Evolutionary conservation across 2,113 vertebrate genomes (phyloP).

Genomic region (Salvelinus fontinalis): DNA sequence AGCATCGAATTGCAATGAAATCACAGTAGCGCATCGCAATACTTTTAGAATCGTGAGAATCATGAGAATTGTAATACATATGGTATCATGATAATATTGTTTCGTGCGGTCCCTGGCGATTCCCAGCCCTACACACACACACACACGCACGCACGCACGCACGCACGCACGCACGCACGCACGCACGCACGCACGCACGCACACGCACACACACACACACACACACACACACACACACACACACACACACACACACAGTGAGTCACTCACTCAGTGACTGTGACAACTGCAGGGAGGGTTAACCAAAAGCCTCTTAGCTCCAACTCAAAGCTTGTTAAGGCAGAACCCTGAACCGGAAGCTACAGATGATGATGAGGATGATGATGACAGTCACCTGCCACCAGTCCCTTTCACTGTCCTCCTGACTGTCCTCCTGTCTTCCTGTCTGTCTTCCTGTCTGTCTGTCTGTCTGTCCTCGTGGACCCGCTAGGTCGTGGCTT

Average conservation of each 20-base stretch:
- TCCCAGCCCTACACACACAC: neutral
- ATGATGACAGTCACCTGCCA: neutral
- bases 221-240: neutral
- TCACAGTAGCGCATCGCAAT: too few relatives aligned
- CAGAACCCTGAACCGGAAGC: constrained; percentile 36
- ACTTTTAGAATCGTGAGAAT: too few relatives aligned
- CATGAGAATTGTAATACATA: too few relatives aligned
- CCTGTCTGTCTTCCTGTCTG: neutral
- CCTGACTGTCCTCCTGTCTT: neutral
- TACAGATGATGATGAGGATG: constrained; percentile 22
- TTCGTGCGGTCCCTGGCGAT: too few relatives aligned
- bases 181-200: neutral
- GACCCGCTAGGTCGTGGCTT: too few relatives aligned
- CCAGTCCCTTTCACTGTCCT: neutral
- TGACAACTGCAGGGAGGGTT: constrained; percentile 6
- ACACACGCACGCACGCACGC: neutral
- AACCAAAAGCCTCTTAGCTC: constrained; percentile 47
- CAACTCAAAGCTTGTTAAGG: constrained; percentile 41
- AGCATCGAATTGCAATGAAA: too few relatives aligned
- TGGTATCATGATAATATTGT: too few relatives aligned
- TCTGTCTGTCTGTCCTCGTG: too few relatives aligned
- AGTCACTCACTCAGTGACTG: neutral
- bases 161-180: neutral
- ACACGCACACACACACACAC: neutral
- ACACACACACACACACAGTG: neutral